Evolutionary conservation across 2,888 invertebrate species (phyloP).

Genomic region (Pimpla rufipes): DNA sequence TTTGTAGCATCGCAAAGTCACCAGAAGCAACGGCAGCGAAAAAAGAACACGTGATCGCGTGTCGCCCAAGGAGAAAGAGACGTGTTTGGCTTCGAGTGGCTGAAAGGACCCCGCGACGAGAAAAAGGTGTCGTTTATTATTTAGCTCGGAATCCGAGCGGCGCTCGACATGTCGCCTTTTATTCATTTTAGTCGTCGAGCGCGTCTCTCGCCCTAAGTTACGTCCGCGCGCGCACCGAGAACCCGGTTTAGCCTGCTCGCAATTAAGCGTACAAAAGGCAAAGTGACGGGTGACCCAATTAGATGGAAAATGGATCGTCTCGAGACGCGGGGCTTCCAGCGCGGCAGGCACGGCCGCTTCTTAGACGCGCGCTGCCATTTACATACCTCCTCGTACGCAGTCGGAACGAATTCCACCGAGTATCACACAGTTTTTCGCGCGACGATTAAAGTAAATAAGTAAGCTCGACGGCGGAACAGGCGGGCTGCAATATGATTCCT

Average conservation of each 20-base stretch:
- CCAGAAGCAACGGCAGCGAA: constrained; percentile 22
- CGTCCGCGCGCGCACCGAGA: neutral
- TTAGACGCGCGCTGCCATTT: constrained; percentile 57
- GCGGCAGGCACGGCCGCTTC: constrained; percentile 38
- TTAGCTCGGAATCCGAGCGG: constrained; percentile 50
- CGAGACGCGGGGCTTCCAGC: constrained; percentile 1
- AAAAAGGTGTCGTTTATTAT: constrained; percentile 61
- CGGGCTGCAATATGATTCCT: neutral
- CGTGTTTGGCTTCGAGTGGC: constrained; percentile 6
- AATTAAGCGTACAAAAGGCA: constrained; percentile 68
- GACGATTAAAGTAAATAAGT: constrained; percentile 26
- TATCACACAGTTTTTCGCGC: constrained; percentile 35
- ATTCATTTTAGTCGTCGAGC: constrained; percentile 14
- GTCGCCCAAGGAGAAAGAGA: constrained; percentile 47
- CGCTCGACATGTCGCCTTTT: constrained; percentile 49
- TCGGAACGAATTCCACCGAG: constrained; percentile 52
- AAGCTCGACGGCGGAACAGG: neutral
- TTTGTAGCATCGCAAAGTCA: constrained; percentile 11
- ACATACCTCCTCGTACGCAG: constrained; percentile 65
- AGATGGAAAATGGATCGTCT: constrained; percentile 67
- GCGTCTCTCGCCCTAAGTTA: constrained; percentile 9
- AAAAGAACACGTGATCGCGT: constrained; percentile 32
- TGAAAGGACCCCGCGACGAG: constrained; percentile 25
- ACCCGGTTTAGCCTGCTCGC: constrained; percentile 52
- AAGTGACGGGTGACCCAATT: constrained; percentile 70